Conservation (phyloP, 2,797 vertebrate genomes). For the Mormyrops boulengeri region DNA sequence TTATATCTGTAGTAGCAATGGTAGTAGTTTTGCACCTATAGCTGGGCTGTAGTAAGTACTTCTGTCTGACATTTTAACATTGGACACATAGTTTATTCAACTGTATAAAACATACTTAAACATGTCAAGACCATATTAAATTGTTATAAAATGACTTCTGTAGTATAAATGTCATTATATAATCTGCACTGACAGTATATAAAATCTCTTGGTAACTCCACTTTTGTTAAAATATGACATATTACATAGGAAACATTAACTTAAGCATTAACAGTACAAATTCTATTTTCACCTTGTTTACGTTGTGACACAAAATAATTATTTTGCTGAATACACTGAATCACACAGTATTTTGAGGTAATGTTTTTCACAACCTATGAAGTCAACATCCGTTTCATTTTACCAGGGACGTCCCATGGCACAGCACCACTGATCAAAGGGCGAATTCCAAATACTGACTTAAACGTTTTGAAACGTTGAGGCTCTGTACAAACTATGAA, state of each 20-base stretch:
- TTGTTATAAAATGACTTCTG: conserved; percentile 46
- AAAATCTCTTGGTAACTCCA: conserved; percentile 25
- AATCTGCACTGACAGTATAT: conserved; percentile 37
- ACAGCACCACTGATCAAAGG: conserved; percentile 6
- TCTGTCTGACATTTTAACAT: not conserved
- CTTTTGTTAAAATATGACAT: conserved; percentile 22
- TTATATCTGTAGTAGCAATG: too few species aligned
- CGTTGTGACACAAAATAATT: not conserved
- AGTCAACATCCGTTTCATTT: not conserved
- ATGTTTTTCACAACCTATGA: not conserved
- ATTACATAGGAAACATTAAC: conserved; percentile 13
- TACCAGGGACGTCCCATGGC: not conserved
- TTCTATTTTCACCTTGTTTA: conserved; percentile 11
- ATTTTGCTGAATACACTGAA: not conserved
- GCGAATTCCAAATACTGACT: not conserved
- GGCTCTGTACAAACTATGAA: not conserved
- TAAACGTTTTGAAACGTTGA: not conserved
- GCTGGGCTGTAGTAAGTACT: not conserved
- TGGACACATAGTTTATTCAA: conserved; percentile 31
- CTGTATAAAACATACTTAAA: conserved; percentile 52
- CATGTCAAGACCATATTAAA: conserved; percentile 37
- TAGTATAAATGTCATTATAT: conserved; percentile 47
- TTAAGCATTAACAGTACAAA: conserved; percentile 1
- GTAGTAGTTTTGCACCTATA: not conserved
- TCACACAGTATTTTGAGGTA: not conserved